Conservation (phyloP, 2,113 vertebrate species). For the Chiloscyllium plagiosum region DNA sequence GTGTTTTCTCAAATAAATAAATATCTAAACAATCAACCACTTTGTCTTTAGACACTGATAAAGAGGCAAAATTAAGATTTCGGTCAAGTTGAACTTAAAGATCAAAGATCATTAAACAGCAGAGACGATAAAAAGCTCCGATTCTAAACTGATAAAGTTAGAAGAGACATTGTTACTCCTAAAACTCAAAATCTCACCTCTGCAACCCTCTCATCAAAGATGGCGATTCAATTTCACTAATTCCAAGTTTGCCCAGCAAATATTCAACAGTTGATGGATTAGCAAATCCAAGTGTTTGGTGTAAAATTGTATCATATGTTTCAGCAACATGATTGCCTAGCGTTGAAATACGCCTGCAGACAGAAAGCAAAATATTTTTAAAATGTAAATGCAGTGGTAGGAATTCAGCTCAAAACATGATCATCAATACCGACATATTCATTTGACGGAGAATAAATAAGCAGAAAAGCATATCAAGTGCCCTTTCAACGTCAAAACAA, state of each 20-base stretch:
- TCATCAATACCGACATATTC: not conserved
- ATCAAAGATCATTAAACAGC: not conserved
- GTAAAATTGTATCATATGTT: constrained; percentile 76
- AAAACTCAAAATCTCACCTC: constrained; percentile 60
- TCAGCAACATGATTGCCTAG: constrained; percentile 63
- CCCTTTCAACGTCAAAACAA: not conserved
- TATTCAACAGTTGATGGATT: constrained; percentile 90
- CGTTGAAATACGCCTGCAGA: constrained; percentile 65
- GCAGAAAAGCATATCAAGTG: not conserved
- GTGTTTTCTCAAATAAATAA: not conserved
- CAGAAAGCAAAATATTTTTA: not conserved
- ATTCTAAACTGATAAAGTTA: not conserved
- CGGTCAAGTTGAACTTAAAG: not conserved
- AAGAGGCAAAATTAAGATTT: not conserved
- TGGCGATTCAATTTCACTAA: constrained; percentile 81
- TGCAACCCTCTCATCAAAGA: constrained; percentile 93
- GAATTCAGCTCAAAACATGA: not conserved
- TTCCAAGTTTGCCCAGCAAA: constrained; percentile 77
- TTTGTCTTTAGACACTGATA: not conserved
- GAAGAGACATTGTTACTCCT: not conserved
- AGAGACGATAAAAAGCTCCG: not conserved
- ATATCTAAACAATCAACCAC: not conserved
- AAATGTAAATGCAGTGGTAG: not conserved
- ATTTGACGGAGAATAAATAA: not conserved
- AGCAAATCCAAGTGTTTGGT: constrained; percentile 75